Evolutionary conservation across 2,113 vertebrate species (phyloP), one percentile per base, ranked within the genome.

Genomic region (Conger conger): DNA sequence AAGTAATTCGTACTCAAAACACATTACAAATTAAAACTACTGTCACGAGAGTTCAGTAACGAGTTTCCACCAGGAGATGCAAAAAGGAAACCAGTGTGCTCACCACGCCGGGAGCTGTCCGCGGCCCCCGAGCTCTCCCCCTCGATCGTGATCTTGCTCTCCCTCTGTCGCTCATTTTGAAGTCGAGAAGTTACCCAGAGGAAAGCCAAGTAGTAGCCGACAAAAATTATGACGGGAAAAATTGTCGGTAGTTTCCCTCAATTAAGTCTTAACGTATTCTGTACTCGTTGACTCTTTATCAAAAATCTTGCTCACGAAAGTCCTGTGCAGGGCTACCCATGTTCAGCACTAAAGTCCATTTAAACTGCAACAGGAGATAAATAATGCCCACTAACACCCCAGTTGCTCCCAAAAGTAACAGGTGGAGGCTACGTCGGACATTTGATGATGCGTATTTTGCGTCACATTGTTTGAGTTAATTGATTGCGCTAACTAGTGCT

Each of bases 121-220:
- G 37, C 11, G 42, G 76, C 20, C 76, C 45, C 0, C 83, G 45
- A 13, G 42, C 76, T 84, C 83, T 76, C 30, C 83, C 83, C 76
- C 83, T 84, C 33, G 76, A 77, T 17, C 82, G 60, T 16, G 82
- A 60, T 37, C 79, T 80, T 2, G 42, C 82, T 78, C 73, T 53
- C 9, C 83, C 83, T 84, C 76, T 53, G 0, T 76, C 83, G 23
- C 73, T 79, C 83, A 84, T 84, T 18, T 33, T 57, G 35, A 18
- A 17, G 15, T 33, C 1, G 33, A 7, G 60, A n/a, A 23, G 54
- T 20, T 68, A n/a, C 23, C 23, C 20, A 5, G 60, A n/a, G 7
- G 3, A n/a, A 3, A 68, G 27, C 60, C 4, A 57, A 57, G 15
- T 57, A 16, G 13, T 57, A 18, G 0, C 13, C 2, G 54, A 18